phyloP scores from a whole-genome alignment of 2,888 invertebrate species.

The Acronicta aceris region DNA sequence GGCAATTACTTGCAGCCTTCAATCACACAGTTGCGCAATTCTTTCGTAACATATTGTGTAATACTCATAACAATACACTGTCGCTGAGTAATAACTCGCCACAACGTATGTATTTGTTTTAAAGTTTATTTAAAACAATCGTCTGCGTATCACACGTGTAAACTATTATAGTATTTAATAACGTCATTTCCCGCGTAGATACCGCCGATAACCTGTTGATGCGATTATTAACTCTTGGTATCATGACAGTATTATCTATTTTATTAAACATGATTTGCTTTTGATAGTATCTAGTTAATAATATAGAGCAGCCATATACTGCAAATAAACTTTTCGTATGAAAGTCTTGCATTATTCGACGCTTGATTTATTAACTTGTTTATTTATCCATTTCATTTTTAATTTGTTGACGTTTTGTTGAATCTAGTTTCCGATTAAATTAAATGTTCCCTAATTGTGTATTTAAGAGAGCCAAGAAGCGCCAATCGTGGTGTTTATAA shows the following conservation, averaged over 20 bases:
- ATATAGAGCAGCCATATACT: background rate
- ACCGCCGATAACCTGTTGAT: constrained; percentile 30
- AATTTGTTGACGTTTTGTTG: too few species aligned
- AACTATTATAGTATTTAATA: constrained; percentile 26
- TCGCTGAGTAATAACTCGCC: constrained; percentile 33
- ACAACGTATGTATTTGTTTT: constrained; percentile 27
- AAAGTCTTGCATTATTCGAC: background rate
- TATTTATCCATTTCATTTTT: too few species aligned
- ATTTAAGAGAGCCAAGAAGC: too few species aligned
- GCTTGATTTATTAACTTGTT: too few species aligned
- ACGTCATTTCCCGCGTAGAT: constrained; percentile 38
- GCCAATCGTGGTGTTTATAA: too few species aligned
- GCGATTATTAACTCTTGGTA: constrained; percentile 30
- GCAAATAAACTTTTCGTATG: background rate
- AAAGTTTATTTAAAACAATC: constrained; percentile 32
- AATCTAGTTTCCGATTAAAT: too few species aligned
- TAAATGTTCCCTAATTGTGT: too few species aligned
- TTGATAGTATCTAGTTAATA: constrained; percentile 7
- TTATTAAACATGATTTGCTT: constrained; percentile 19
- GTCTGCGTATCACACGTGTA: constrained; percentile 23
- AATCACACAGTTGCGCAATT: constrained; percentile 44
- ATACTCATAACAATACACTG: constrained; percentile 38
- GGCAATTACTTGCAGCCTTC: constrained; percentile 31
- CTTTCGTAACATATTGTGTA: constrained; percentile 42
- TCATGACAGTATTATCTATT: constrained; percentile 23